Evolutionary conservation across 2,888 invertebrate genomes (phyloP).

Genomic region (Strigamia maritima): DNA sequence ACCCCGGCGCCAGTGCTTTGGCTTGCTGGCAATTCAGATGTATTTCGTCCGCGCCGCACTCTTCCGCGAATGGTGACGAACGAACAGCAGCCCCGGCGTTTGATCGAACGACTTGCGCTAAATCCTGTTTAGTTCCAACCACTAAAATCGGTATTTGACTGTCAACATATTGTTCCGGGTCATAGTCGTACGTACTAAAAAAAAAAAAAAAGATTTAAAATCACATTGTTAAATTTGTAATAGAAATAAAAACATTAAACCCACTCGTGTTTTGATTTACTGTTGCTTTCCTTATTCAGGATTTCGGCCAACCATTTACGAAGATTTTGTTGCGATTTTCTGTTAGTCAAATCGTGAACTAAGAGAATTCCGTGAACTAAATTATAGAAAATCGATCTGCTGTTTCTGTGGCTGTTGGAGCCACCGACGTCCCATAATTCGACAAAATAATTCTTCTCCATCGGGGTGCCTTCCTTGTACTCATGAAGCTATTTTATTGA

Average conservation of each 20-base stretch:
- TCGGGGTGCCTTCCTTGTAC: constrained; percentile 88
- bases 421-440: constrained; percentile 98
- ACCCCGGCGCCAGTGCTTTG: constrained; percentile 86
- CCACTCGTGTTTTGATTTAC: constrained; percentile 40
- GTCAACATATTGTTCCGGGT: constrained; percentile 54
- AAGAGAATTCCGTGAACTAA: constrained; percentile 65
- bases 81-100: constrained; percentile 46
- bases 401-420: constrained; percentile 85
- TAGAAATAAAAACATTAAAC: no score
- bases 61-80: constrained; percentile 73
- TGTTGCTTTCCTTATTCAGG: constrained; percentile 62
- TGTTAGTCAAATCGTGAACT: constrained; percentile 94
- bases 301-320: constrained; percentile 91
- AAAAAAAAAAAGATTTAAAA: not conserved
- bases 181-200: constrained; percentile 48
- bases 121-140: constrained; percentile 88
- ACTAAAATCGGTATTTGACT: constrained; percentile 84
- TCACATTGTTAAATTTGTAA: not conserved
- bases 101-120: constrained; percentile 73
- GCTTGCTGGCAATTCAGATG: constrained; percentile 66
- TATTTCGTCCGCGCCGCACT: constrained; percentile 91
- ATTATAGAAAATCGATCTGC: constrained; percentile 90
- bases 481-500: constrained; percentile 65
- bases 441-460: constrained; percentile 84
- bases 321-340: constrained; percentile 90